Evolutionary conservation across 2,113 vertebrate species (phyloP), one percentile per base, ranked within the genome.

Genomic region (Antechinus flavipes): DNA sequence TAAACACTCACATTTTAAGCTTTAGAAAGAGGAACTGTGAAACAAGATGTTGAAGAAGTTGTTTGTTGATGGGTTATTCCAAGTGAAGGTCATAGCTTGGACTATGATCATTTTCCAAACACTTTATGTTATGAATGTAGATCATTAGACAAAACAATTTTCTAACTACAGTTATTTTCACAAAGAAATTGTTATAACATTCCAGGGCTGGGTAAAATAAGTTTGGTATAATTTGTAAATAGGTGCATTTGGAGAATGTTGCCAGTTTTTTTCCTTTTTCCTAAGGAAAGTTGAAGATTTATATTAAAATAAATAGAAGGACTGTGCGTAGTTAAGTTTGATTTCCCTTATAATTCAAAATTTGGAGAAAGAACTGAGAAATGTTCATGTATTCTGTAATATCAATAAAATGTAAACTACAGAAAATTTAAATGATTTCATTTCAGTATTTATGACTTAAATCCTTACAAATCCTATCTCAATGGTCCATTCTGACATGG

Each of bases 231-330:
- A n/a, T n/a, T 19, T 76, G 35, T 19, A 30, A 76, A n/a, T 6
- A 76, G 61, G 14, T n/a, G 14, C 30, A 76, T 76, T 76, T 76
- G 35, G 30, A 76, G 35, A n/a, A 76, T 3, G 3, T 76, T 76
- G 14, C 2, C 61, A 19, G 16, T 3, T 68, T 5, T n/a, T 30
- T 58, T 76, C 35, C 3, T 76, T 76, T 76, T 76, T 76, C 54
- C 12, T 54, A 27, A 90, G 68, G 55, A 25, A 89, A 49, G 6
- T 58, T 35, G 30, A 94, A 56, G 35, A 25, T 89, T 35, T 53
- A 76, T n/a, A 95, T 96, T 93, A 93, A 95, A 93, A 91, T 6
- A 94, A 52, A 90, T 42, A 93, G 95, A 53, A 3, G 23, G 2
- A 68, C 19, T 84, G 6, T 2, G n/a, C 0, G 16, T 42, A 6